Evolutionary conservation across 2,888 invertebrate species (phyloP).

Genomic region (Xiphydria camelus): DNA sequence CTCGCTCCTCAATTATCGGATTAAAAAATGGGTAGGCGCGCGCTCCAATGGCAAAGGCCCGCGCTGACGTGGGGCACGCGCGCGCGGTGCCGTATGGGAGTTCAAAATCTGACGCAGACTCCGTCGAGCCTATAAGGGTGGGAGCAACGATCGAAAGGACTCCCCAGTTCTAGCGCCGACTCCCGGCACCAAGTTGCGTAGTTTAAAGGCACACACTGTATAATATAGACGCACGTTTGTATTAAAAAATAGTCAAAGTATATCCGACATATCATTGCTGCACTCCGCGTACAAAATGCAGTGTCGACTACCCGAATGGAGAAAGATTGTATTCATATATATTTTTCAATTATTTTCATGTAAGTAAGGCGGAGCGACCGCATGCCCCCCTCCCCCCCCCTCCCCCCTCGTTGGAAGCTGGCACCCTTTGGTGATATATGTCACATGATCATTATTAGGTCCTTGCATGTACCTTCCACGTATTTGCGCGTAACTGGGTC

Average conservation of each 20-base stretch:
- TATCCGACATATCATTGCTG: conserved; percentile 3
- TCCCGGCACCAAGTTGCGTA: conserved; percentile 54
- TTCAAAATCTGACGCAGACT: conserved; percentile 12
- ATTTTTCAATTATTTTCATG: conserved; percentile 54
- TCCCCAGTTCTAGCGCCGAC: conserved; percentile 55
- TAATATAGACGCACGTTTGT: conserved; percentile 52
- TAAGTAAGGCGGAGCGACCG: conserved; percentile 36
- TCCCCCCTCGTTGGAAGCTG: too few species aligned
- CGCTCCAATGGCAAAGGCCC: too few species aligned
- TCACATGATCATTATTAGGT: too few species aligned
- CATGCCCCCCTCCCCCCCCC: background rate
- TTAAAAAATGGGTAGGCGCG: too few species aligned
- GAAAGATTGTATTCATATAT: conserved; percentile 51
- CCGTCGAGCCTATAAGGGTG: conserved; percentile 19
- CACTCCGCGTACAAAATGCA: conserved; percentile 31
- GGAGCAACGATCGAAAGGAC: conserved; percentile 36
- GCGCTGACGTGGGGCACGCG: background rate
- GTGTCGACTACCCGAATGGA: conserved; percentile 46
- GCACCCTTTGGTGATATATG: too few species aligned
- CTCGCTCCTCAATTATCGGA: too few species aligned
- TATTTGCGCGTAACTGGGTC: too few species aligned
- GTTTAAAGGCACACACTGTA: conserved; percentile 55
- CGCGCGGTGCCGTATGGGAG: too few species aligned
- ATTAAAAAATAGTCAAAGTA: conserved; percentile 30
- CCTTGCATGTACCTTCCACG: too few species aligned